Evolutionary conservation across 2,113 vertebrate species (phyloP).

Genomic region (Pterocles orientalis): DNA sequence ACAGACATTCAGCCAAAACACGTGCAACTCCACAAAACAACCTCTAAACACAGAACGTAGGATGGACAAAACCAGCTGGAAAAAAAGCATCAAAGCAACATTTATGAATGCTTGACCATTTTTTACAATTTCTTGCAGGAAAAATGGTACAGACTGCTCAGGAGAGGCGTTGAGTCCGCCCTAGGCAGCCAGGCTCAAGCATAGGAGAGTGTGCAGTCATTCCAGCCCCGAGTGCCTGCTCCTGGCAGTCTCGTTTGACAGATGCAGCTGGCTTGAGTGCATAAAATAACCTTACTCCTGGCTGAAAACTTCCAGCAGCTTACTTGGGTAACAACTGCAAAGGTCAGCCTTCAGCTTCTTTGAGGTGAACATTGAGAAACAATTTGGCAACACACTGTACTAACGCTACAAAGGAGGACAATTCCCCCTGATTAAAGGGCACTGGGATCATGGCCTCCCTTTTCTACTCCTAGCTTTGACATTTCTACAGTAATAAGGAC

Average conservation of each 20-base stretch:
- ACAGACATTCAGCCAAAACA: neutral
- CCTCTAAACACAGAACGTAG: neutral
- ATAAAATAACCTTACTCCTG: neutral
- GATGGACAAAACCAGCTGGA: neutral
- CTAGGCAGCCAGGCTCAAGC: neutral
- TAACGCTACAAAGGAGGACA: slow-evolving; percentile 4
- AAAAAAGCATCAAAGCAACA: neutral
- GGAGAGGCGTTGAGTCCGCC: neutral
- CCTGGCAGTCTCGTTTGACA: neutral
- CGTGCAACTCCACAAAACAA: neutral
- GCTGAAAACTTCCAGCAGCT: neutral
- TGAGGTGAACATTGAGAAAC: slow-evolving; percentile 6
- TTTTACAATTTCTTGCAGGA: neutral
- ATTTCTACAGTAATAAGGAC: neutral
- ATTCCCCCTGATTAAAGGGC: slow-evolving; percentile 36
- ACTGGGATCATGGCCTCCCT: neutral
- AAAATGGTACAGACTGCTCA: neutral
- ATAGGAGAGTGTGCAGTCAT: neutral
- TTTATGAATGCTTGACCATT: neutral
- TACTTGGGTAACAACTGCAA: slow-evolving; percentile 12
- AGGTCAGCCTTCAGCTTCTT: slow-evolving; percentile 44
- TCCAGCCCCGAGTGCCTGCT: rapidly evolving
- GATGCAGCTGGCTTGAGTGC: neutral
- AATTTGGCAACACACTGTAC: neutral
- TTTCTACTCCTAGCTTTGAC: slow-evolving; percentile 14